Evolutionary conservation across 2,888 invertebrate genomes (phyloP).

Genomic region (Megaustenia siamemsis): DNA sequence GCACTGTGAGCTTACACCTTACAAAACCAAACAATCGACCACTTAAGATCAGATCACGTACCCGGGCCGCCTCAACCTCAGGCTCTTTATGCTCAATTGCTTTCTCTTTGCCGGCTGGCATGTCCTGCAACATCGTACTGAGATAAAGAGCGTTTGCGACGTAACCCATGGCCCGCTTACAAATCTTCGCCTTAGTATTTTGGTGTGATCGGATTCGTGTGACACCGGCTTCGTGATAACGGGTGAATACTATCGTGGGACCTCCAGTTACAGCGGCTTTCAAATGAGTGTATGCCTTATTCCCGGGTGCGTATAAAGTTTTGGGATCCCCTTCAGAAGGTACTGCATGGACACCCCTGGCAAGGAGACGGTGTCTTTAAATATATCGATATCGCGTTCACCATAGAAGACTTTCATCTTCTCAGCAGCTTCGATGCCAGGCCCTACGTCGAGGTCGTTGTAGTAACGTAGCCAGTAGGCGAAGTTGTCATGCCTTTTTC

Average conservation of each 20-base stretch:
- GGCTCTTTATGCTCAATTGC: no score
- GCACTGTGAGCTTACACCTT: no score
- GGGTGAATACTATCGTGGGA: no score
- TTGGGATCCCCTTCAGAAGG: no score
- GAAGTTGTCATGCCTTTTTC: not conserved
- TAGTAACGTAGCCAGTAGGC: not conserved
- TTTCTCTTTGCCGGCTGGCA: no score
- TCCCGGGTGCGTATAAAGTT: no score
- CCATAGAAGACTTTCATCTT: slow-evolving; percentile 10
- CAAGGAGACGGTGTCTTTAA: not conserved
- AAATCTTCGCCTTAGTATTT: not conserved
- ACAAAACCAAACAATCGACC: no score
- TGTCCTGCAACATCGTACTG: no score
- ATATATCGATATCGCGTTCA: not conserved
- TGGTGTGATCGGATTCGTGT: not conserved
- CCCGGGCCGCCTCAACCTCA: no score
- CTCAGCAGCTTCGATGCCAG: not conserved
- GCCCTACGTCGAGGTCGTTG: slow-evolving; percentile 1
- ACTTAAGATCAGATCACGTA: no score
- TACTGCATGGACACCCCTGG: not conserved
- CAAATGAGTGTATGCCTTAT: no score
- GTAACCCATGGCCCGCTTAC: not conserved
- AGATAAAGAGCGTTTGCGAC: not conserved
- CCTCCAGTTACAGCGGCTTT: no score
- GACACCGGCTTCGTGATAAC: not conserved